Conservation (phyloP, 2,888 invertebrate genomes). For the Siphlonurus alternatus region DNA sequence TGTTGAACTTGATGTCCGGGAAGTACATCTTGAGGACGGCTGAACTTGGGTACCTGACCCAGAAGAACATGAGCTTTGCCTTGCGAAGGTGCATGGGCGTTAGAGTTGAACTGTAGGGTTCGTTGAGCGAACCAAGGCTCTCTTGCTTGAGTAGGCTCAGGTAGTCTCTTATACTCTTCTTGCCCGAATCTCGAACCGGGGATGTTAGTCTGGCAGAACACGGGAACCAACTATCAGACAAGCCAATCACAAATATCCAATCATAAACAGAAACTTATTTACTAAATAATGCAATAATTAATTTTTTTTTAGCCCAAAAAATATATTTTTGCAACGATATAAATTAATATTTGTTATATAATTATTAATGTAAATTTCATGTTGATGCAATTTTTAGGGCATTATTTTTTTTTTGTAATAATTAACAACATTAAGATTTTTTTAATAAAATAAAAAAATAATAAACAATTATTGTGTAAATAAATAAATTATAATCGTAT, state of each 20-base stretch:
- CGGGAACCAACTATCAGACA: slow-evolving; percentile 2
- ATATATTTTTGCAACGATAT: too few relatives aligned
- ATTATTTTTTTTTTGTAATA: too few relatives aligned
- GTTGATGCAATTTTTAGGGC: too few relatives aligned
- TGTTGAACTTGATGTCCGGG: slow-evolving; percentile 99
- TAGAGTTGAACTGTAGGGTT: slow-evolving; percentile 84
- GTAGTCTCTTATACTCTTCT: background rate
- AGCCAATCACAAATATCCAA: background rate
- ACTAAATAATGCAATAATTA: background rate
- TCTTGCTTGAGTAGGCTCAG: slow-evolving; percentile 9
- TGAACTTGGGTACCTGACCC: slow-evolving; percentile 98
- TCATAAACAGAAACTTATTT: background rate
- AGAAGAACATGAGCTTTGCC: slow-evolving; percentile 99
- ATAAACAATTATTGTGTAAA: background rate
- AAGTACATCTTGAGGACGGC: slow-evolving; percentile 99
- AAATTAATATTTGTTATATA: too few relatives aligned
- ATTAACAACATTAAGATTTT: too few relatives aligned
- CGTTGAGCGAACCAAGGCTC: slow-evolving; percentile 38
- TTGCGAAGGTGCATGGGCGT: slow-evolving; percentile 99
- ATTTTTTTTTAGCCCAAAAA: background rate
- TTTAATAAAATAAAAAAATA: background rate
- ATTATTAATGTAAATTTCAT: too few relatives aligned
- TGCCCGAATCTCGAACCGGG: background rate
- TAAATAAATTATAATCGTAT: background rate
- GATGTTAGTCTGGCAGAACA: slow-evolving; percentile 2